Evolutionary conservation across 1,140 invertebrate genomes (phyloP).

Genomic region (Pachyrhynchus sulphureomaculatus): DNA sequence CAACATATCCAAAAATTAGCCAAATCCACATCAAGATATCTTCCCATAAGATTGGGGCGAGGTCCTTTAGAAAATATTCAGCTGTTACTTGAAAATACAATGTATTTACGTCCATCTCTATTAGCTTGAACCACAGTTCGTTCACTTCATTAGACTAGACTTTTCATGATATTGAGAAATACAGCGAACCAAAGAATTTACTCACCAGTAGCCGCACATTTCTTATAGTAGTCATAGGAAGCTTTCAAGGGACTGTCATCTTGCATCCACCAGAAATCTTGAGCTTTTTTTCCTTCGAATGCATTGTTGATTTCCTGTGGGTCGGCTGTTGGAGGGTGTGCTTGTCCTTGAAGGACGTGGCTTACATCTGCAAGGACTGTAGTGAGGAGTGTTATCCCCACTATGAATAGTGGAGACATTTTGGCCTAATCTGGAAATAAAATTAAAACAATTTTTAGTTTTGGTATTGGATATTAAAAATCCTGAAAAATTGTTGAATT

Average conservation of each 20-base stretch:
- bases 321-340: slow-evolving; percentile 30
- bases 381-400: slow-evolving; percentile 43
- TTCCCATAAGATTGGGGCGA: too few species aligned
- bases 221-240: slow-evolving; percentile 47
- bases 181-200: too few species aligned
- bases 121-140: too few species aligned
- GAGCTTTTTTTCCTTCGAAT: neutral
- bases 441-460: neutral
- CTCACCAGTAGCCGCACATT: slow-evolving; percentile 40
- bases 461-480: too few species aligned
- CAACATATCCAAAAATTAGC: too few species aligned
- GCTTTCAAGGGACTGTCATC: slow-evolving; percentile 57
- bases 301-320: slow-evolving; percentile 35
- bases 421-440: slow-evolving; percentile 23
- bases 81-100: too few species aligned
- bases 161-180: too few species aligned
- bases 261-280: slow-evolving; percentile 56
- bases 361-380: slow-evolving; percentile 36
- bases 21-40: too few species aligned
- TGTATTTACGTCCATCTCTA: too few species aligned
- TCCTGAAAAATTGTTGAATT: too few species aligned
- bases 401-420: slow-evolving; percentile 44
- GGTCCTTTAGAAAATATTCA: too few species aligned
- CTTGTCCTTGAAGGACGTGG: slow-evolving; percentile 34
- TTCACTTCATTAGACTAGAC: too few species aligned